Evolutionary conservation across 2,888 invertebrate species (phyloP), one percentile per base, ranked within the genome.

Genomic region (Chaetoderma sp.): DNA sequence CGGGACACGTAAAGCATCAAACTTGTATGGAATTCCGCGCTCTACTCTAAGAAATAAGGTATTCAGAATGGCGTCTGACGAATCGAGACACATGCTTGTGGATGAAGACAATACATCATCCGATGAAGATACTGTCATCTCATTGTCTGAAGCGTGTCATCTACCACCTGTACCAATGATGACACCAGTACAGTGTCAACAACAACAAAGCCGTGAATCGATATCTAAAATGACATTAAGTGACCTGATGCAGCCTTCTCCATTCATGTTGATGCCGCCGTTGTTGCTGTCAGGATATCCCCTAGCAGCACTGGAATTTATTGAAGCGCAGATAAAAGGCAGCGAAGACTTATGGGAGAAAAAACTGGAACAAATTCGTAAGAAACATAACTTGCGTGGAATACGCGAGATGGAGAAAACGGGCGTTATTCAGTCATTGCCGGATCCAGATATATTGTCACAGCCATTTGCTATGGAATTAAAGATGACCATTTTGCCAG

Each of bases 11-110:
- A 90, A 97, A 65, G 97, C 98, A 8, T 94, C 98, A 59, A 94
- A 95, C 60, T 93, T 96, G 79, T 98, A 98, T 88, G 96, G 96
- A 79, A 96, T 98, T 84, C 98, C 98, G 6, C 91, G 98, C 73
- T 96, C 98, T 73, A 98, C 97, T 28, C 91, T 98, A 57, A 91
- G 98, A 70, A 98, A 97, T 89, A 98, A 98, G 88, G 95, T 89
- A 39, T 88, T 88, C 76, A 88, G 88, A 69, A 74, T 88, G 72
- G 86, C 87, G 32, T 69, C 72, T 23, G 78, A 74, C 49, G 65
- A 70, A 21, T 39, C 8, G 28, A 30, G 5, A 10, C 18, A 30
- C 2, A 30, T 10, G 8, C 33, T 21, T 23, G 56, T 36, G 10
- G 56, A 56, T 4, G 71, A 71, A 18, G 69, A 67, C 21, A 60